Conservation (phyloP, 2,888 invertebrate genomes). For the Tipula vernalis region DNA sequence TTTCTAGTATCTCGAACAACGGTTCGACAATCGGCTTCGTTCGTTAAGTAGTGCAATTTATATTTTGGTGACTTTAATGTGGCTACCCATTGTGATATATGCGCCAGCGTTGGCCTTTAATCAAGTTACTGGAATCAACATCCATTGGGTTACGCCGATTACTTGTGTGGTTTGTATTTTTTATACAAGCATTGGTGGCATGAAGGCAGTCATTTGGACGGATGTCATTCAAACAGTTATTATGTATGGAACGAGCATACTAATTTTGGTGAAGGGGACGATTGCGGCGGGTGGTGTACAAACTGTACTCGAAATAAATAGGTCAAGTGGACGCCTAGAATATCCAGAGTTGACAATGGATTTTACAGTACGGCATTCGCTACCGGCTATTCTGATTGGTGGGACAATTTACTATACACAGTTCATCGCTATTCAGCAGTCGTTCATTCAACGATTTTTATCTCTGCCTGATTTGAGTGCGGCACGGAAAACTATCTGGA, state of each 20-base stretch:
- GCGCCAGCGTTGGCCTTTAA: constrained; percentile 68
- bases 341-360: constrained; percentile 48
- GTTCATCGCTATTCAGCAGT: constrained; percentile 66
- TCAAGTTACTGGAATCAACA: constrained; percentile 36
- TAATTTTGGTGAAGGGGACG: constrained; percentile 63
- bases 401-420: constrained; percentile 66
- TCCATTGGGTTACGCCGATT: constrained; percentile 63
- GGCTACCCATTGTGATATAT: constrained; percentile 38
- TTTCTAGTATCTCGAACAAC: neutral
- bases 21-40: constrained; percentile 26
- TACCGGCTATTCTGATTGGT: constrained; percentile 64
- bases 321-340: constrained; percentile 56
- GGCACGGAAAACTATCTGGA: constrained; percentile 56
- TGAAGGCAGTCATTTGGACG: constrained; percentile 73
- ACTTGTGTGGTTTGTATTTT: constrained; percentile 71
- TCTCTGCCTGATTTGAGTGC: constrained; percentile 55
- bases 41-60: neutral
- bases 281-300: constrained; percentile 55
- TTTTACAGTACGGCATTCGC: constrained; percentile 63
- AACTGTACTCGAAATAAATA: constrained; percentile 51
- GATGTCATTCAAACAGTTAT: constrained; percentile 66
- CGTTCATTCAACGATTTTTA: constrained; percentile 74
- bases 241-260: constrained; percentile 61
- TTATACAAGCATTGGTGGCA: constrained; percentile 71
- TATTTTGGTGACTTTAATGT: constrained; percentile 18